Base-by-base conservation (phyloP, 2,797 vertebrate genomes). In the Heteromormyrus szaboi region DNA sequence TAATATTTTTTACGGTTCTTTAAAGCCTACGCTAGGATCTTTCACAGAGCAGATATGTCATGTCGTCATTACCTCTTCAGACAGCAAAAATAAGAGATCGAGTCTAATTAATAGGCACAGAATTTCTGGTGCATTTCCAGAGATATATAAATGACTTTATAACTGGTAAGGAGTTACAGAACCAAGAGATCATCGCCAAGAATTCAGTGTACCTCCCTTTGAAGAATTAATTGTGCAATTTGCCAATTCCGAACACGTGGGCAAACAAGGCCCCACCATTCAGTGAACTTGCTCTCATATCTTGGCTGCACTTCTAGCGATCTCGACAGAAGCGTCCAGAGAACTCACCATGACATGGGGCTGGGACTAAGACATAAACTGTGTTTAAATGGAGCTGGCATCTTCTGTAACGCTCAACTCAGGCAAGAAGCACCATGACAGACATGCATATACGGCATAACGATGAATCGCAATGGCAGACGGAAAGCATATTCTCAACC, bases 141-240 rank as follows among this genome's bases (percentile, higher is more conserved):
- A 51, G 90, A 90, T 84, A 89, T 29, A 50, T 65, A 90, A 90
- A 88, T 59, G 59, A 88, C 46, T 59, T 8, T 86, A 41, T 72
- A 88, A 90, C 89, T 89, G 54, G 41, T 56, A 54, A 54, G 14
- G 48, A n/a, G 87, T 41, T 46, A 86, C 56, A 90, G 33, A 1
- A 29, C 29, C 5, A 5, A 83, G 17, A 59, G 22, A 22, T 87
- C n/a, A 79, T 37, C 8, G 53, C 84, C 89, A 59, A 89, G 48
- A 87, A 90, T 86, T 83, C 88, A 83, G 84, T 88, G 46, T 88
- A 29, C 59, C 89, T 88, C 37, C 54, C 89, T 91, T 90, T 93
- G 89, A 92, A 92, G 88, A 91, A 90, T 81, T 90, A 85, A 85
- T 90, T 90, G 89, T 90, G 89, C 89, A 88, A 92, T 93, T 92